phyloP scores from a whole-genome alignment of 2,113 vertebrate species.

The Mystacornis crossleyi region DNA sequence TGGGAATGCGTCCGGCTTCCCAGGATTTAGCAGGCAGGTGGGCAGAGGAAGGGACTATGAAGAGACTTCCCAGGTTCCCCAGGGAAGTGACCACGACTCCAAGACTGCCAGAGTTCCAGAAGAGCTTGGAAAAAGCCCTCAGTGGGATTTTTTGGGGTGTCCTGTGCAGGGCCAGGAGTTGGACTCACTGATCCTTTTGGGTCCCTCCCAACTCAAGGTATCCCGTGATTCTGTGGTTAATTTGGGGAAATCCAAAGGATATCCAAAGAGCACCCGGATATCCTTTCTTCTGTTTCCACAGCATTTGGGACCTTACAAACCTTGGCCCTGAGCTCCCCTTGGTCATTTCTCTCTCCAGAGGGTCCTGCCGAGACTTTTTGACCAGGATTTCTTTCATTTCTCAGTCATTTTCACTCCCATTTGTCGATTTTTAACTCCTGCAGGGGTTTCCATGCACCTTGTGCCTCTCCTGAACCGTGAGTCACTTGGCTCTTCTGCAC shows the following conservation, averaged over 20 bases:
- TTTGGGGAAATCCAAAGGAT: not conserved
- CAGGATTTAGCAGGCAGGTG: not conserved
- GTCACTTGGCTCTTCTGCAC: not conserved
- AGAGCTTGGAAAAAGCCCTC: not conserved
- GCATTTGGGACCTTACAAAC: not conserved
- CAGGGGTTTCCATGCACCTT: not conserved
- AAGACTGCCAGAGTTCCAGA: not conserved
- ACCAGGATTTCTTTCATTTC: not conserved
- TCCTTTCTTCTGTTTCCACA: not conserved
- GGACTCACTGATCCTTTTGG: not conserved
- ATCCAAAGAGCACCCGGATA: not conserved
- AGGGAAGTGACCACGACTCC: rapidly evolving
- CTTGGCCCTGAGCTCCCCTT: not conserved
- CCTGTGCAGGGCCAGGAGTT: not conserved
- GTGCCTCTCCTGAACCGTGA: not conserved
- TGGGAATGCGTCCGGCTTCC: not conserved
- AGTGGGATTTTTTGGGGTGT: not conserved
- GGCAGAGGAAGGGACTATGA: not conserved
- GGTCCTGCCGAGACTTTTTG: not conserved
- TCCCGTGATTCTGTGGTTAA: not conserved
- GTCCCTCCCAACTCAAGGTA: not conserved
- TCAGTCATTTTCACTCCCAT: not conserved
- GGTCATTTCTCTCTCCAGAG: not conserved
- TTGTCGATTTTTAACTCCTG: not conserved
- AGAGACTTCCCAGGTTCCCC: not conserved